phyloP scores from a whole-genome alignment of 2,113 vertebrate species.

The Paramormyrops kingsleyae region DNA sequence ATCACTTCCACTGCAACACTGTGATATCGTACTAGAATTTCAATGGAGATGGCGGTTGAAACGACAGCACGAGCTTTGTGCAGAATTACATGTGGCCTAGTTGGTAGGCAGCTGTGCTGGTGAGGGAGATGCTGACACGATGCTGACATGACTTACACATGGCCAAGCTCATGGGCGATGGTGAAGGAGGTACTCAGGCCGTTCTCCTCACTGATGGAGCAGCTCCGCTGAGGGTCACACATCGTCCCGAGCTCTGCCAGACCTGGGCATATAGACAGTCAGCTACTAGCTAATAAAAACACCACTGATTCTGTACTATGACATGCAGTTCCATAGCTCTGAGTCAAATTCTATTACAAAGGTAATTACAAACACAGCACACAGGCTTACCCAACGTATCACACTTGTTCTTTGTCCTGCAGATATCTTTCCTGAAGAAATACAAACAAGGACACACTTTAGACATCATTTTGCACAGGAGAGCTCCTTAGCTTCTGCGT shows the following conservation, averaged over 20 bases:
- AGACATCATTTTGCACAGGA: background rate
- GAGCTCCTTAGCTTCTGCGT: background rate
- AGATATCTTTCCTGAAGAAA: conserved; percentile 87
- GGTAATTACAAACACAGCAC: conserved; percentile 15
- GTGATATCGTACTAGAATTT: background rate
- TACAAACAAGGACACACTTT: background rate
- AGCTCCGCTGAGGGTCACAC: conserved; percentile 87
- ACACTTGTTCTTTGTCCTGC: conserved; percentile 89
- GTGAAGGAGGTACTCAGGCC: conserved; percentile 93
- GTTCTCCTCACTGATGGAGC: conserved; percentile 95
- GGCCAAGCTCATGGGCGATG: conserved; percentile 91
- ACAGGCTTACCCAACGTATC: conserved; percentile 87
- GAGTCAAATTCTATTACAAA: conserved; percentile 35
- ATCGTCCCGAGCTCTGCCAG: conserved; percentile 92
- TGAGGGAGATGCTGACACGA: background rate
- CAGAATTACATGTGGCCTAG: background rate
- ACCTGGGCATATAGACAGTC: conserved; percentile 55
- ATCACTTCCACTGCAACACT: background rate
- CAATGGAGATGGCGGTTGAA: background rate
- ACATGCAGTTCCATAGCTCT: conserved; percentile 9
- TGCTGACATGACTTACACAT: conserved; percentile 76
- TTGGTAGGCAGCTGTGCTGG: background rate
- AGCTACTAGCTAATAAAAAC: background rate
- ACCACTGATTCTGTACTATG: background rate
- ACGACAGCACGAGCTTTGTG: background rate